Evolutionary conservation across 2,113 vertebrate genomes (phyloP).

Genomic region (Atherinomorus stipes): DNA sequence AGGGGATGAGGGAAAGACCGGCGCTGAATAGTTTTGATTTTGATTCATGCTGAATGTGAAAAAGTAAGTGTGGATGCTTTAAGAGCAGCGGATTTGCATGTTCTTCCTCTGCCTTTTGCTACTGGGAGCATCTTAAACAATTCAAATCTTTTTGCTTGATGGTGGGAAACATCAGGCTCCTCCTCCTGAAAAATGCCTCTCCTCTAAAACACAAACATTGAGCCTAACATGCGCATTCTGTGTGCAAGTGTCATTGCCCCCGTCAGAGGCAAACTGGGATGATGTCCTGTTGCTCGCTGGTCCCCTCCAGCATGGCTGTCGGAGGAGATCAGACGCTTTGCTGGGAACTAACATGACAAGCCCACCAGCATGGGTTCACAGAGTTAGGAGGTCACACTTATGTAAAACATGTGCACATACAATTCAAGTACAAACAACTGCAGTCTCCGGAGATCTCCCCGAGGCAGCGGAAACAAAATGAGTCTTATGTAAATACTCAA

Average conservation of each 20-base stretch:
- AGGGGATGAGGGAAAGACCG: neutral
- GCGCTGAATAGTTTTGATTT: neutral
- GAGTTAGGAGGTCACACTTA: constrained; percentile 51
- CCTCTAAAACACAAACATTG: neutral
- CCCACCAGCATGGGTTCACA: constrained; percentile 65
- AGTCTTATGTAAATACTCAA: constrained; percentile 34
- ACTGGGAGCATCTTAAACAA: too few relatives aligned
- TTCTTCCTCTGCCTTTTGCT: too few relatives aligned
- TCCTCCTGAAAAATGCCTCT: neutral
- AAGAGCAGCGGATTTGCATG: too few relatives aligned
- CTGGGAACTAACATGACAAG: constrained; percentile 69
- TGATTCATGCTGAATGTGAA: neutral
- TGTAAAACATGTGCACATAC: constrained; percentile 26
- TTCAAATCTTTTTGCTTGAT: neutral
- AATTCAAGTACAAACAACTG: constrained; percentile 26
- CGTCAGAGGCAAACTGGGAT: constrained; percentile 55
- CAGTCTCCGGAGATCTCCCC: constrained; percentile 24
- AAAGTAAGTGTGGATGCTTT: too few relatives aligned
- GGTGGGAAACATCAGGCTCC: neutral
- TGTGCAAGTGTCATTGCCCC: constrained; percentile 41
- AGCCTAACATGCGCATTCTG: neutral
- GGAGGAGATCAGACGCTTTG: constrained; percentile 59
- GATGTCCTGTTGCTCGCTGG: constrained; percentile 49
- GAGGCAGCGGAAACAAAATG: constrained; percentile 24
- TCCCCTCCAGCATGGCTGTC: constrained; percentile 60